phyloP scores from a whole-genome alignment of 2,888 invertebrate genomes.

The Sesamia inferens region DNA sequence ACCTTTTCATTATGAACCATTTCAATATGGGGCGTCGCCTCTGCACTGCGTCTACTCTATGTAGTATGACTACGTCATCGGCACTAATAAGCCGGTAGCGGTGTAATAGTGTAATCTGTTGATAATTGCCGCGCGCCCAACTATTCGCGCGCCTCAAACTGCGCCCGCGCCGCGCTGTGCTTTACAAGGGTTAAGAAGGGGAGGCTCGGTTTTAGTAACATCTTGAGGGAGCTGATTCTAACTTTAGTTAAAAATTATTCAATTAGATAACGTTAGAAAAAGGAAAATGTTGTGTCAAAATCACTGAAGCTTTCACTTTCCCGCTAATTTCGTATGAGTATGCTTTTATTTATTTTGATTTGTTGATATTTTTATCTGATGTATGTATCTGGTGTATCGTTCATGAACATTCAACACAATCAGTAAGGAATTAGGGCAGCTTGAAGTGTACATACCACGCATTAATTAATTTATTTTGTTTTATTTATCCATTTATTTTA shows the following conservation, averaged over 20 bases:
- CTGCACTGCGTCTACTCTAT: constrained; percentile 24
- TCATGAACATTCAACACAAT: too few species aligned
- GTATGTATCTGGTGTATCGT: too few species aligned
- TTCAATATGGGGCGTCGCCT: not conserved
- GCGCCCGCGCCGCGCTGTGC: constrained; percentile 59
- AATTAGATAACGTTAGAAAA: not conserved
- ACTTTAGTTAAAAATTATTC: not conserved
- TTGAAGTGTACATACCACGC: not conserved
- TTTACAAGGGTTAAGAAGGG: constrained; percentile 1
- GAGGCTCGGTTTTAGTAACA: not conserved
- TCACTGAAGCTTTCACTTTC: not conserved
- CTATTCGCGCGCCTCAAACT: constrained; percentile 54
- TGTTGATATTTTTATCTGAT: too few species aligned
- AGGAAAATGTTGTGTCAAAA: not conserved
- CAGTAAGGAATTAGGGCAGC: not conserved
- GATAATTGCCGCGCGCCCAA: constrained; percentile 58
- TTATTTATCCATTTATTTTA: too few species aligned
- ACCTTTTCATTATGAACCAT: not conserved
- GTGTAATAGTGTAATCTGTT: constrained; percentile 80
- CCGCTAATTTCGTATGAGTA: too few species aligned
- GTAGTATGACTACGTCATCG: constrained; percentile 81
- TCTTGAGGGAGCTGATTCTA: not conserved
- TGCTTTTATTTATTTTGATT: too few species aligned
- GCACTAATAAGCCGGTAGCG: constrained; percentile 84
- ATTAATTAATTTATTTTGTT: too few species aligned